phyloP scores from a whole-genome alignment of 2,797 vertebrate species.

The Notoglanidium macrostoma region DNA sequence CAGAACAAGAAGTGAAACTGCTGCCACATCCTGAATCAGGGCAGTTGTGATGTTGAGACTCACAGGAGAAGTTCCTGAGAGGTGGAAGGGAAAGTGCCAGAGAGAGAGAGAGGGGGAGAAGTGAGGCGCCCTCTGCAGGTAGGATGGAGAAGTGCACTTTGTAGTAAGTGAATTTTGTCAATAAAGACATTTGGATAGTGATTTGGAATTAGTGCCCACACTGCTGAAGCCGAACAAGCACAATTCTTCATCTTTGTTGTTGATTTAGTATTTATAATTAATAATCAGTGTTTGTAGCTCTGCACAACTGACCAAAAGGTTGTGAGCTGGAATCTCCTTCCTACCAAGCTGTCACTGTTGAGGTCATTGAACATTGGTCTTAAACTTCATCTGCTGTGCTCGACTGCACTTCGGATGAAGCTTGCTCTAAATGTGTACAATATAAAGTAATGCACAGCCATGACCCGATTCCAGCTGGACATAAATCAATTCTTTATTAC shows the following conservation, averaged over 20 bases:
- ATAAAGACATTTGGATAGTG: neutral
- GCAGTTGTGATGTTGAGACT: neutral
- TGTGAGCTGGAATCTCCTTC: neutral
- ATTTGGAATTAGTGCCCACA: neutral
- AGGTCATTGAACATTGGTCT: neutral
- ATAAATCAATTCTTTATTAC: neutral
- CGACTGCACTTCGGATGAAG: neutral
- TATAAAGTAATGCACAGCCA: neutral
- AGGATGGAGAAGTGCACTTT: neutral
- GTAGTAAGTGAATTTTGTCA: neutral
- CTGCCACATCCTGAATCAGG: neutral
- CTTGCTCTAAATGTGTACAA: neutral
- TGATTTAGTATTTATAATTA: neutral
- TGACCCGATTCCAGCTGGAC: neutral
- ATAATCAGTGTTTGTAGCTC: neutral
- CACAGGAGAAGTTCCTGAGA: neutral
- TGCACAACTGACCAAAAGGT: neutral
- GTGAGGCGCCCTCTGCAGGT: neutral
- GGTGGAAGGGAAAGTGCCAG: neutral
- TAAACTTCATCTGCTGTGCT: neutral
- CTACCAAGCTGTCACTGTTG: too few relatives aligned
- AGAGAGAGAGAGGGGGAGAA: neutral
- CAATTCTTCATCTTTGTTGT: neutral
- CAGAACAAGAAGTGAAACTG: neutral
- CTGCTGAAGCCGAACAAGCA: neutral